Evolutionary conservation across 53 echinoderm and acorn worm genomes (phyloP), one percentile per base, ranked within the genome.

Genomic region (Echinarachnius parma): DNA sequence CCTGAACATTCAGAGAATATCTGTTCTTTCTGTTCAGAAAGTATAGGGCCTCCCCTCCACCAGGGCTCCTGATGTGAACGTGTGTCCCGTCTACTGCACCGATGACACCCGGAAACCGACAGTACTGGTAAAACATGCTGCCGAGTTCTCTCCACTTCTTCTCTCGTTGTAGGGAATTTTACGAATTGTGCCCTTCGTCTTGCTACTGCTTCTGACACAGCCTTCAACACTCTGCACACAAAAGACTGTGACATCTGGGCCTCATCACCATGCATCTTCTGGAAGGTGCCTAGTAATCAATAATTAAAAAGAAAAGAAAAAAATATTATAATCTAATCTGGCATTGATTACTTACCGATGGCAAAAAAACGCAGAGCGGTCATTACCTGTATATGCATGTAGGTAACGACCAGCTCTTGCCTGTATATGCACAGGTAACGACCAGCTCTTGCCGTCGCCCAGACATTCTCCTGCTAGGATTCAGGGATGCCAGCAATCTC

Each of bases 1-100:
- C 59, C 60, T 76, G 76, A 26, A 60, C 60, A 50, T 76, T 76
- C 11, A 76, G 20, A 19, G 76, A 76, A 46, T 45, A 75, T 15
- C 46, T 39, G 48, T 59, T 46, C 21, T 76, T 76, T 21, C 76
- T 59, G 34, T 76, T 76, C 36, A 76, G 27, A 33, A 76, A 76
- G 31, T 59, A 76, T 0, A 44, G 46, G n/a, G 76, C 60, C n/a
- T 76, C 15, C 15, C 28, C 30, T 46, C 76, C 60, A 27, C 76
- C 76, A 59, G 76, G 76, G 21, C 76, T 59, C 32, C 31, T 45
- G 74, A 76, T 76, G 29, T 26, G 21, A 18, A 76, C 36, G 23
- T 76, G 77, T 30, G 61, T 61, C 31, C 77, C 60, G 46, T 76
- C 76, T 3, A 76, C 46, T 11, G 76, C 61, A 25, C 76, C 76